Percentiles rank a stretch among this genome's conserved stretches.
phyloP scores from a whole-genome alignment of 2,113 vertebrate genomes.

The Phycodurus eques region DNA sequence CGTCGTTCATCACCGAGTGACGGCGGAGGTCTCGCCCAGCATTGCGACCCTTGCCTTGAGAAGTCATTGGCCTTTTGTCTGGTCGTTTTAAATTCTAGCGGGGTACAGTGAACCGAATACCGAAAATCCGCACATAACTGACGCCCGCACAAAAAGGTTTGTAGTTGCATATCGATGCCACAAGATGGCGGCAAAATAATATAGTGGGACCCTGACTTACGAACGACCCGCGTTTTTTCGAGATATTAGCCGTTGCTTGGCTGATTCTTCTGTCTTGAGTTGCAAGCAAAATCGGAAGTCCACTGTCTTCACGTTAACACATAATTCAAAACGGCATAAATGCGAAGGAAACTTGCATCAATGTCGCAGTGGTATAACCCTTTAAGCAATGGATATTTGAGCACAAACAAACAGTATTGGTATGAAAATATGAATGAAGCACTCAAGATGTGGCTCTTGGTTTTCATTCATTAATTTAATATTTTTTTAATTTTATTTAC shows the following conservation, averaged over 20 bases:
- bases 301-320: background rate
- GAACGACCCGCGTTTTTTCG: background rate
- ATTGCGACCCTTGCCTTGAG: background rate
- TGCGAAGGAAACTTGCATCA: background rate
- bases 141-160: background rate
- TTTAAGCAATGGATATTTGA: too few species aligned
- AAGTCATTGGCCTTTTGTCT: background rate
- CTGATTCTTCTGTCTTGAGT: background rate
- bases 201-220: background rate
- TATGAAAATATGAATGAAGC: background rate
- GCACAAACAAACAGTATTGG: background rate
- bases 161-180: background rate
- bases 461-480: background rate
- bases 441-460: background rate
- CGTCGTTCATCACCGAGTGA: slow-evolving; percentile 33
- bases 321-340: too few species aligned
- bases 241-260: background rate
- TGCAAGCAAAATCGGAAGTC: background rate
- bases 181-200: background rate
- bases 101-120: background rate
- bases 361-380: background rate
- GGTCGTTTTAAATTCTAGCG: background rate
- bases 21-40: slow-evolving; percentile 8
- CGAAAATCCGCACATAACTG: background rate
- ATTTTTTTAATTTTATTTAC: too few species aligned